Conservation (phyloP, 2,888 invertebrate species). For the Ceramica pisi region DNA sequence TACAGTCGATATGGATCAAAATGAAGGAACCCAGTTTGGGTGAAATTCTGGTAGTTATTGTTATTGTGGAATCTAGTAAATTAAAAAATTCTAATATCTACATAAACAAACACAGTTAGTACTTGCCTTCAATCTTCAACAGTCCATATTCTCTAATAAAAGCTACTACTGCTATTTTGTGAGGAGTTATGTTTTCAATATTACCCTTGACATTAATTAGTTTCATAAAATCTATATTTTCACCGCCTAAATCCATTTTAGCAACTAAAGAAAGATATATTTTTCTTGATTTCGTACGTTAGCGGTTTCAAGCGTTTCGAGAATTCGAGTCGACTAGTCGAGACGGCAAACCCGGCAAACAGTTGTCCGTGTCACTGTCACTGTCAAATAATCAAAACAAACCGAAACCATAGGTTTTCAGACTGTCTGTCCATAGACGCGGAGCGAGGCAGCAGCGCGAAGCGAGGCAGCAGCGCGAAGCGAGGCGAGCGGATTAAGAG, state of each 20-base stretch:
- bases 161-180: constrained; percentile 94
- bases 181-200: constrained; percentile 93
- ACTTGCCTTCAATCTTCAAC: constrained; percentile 88
- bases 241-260: constrained; percentile 80
- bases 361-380: too few relatives aligned
- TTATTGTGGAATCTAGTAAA: not conserved
- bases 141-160: constrained; percentile 94
- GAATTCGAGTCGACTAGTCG: too few relatives aligned
- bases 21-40: not conserved
- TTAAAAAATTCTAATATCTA: not conserved
- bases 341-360: too few relatives aligned
- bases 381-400: too few relatives aligned
- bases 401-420: too few relatives aligned
- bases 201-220: constrained; percentile 84
- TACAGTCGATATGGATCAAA: not conserved
- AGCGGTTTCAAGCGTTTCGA: not conserved
- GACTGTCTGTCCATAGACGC: too few relatives aligned
- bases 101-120: not conserved
- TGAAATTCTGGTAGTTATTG: not conserved
- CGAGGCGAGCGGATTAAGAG: too few relatives aligned
- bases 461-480: too few relatives aligned
- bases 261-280: not conserved
- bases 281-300: not conserved
- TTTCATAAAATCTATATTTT: constrained; percentile 84
- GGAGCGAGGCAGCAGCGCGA: too few relatives aligned